These are phyloP conservation scores for Myotis vivesi DNA, from an alignment of 2,797 vertebrate genomes.

Conservation along the genomic window DNA sequence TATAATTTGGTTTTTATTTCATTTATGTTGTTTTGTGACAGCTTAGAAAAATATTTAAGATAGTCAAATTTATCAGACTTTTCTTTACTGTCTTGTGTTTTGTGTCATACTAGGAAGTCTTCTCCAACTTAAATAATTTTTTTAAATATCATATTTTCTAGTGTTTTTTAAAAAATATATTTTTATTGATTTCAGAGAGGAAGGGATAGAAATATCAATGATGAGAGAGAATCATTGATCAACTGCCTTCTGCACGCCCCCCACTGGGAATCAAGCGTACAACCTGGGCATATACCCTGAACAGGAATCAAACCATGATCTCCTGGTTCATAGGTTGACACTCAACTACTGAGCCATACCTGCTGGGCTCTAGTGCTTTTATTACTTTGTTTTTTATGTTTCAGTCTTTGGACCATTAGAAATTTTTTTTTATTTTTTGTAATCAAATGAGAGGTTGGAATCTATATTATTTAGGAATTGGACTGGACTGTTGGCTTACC, in stretches of 20 bases:
- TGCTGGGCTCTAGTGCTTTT: not conserved
- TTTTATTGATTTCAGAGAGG: too few species aligned
- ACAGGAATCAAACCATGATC: too few species aligned
- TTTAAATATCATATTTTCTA: too few species aligned
- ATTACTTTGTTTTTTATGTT: constrained; percentile 1
- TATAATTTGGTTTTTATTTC: not conserved
- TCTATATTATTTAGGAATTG: not conserved
- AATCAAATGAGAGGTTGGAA: not conserved
- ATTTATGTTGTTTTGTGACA: not conserved
- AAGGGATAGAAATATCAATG: too few species aligned
- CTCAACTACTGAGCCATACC: too few species aligned
- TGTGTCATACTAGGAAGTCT: not conserved
- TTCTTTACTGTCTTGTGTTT: not conserved
- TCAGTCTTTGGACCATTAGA: not conserved
- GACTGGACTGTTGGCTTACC: not conserved
- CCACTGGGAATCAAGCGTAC: too few species aligned
- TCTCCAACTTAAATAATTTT: not conserved
- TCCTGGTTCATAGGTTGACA: too few species aligned
- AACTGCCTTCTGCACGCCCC: too few species aligned
- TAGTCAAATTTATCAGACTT: not conserved
- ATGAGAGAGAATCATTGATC: too few species aligned
- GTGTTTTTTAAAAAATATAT: too few species aligned
- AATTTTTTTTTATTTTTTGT: not conserved
- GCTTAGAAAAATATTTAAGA: not conserved
- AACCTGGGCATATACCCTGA: too few species aligned